These are phyloP conservation scores for Metopolophium dirhodum DNA, from an alignment of 1,140 invertebrate genomes.

Conservation along the genomic window DNA sequence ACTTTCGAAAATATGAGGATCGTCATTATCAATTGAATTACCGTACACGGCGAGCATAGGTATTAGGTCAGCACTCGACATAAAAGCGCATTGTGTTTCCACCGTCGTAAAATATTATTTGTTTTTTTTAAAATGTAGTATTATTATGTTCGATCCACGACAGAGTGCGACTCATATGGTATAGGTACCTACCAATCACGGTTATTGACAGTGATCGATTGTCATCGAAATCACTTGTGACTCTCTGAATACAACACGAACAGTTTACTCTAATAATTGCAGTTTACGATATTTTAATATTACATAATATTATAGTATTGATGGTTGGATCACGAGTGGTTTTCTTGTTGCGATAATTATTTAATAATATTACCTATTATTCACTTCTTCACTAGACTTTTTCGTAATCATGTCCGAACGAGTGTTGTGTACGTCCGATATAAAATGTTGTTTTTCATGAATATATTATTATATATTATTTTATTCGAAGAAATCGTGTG, in stretches of 20 bases:
- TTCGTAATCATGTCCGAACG: neutral
- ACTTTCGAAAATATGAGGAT: slow-evolving; percentile 8
- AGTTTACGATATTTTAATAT: neutral
- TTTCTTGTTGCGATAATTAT: neutral
- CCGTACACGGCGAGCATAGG: neutral
- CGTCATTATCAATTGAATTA: neutral
- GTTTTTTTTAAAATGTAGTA: neutral
- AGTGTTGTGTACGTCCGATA: neutral
- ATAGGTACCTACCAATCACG: neutral
- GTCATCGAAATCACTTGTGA: neutral
- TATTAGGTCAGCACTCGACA: neutral
- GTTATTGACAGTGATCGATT: neutral
- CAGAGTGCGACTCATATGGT: too few relatives aligned
- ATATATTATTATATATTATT: neutral
- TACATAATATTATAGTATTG: neutral
- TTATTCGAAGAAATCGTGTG: neutral
- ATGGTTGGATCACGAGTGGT: neutral
- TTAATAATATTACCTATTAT: neutral
- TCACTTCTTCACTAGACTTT: neutral
- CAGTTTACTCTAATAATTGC: neutral
- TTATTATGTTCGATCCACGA: neutral
- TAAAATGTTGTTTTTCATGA: neutral
- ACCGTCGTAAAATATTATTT: neutral
- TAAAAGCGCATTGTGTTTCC: neutral
- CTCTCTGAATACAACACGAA: neutral